Evolutionary conservation across 2,113 vertebrate species (phyloP).

Genomic region (Tichodroma muraria): DNA sequence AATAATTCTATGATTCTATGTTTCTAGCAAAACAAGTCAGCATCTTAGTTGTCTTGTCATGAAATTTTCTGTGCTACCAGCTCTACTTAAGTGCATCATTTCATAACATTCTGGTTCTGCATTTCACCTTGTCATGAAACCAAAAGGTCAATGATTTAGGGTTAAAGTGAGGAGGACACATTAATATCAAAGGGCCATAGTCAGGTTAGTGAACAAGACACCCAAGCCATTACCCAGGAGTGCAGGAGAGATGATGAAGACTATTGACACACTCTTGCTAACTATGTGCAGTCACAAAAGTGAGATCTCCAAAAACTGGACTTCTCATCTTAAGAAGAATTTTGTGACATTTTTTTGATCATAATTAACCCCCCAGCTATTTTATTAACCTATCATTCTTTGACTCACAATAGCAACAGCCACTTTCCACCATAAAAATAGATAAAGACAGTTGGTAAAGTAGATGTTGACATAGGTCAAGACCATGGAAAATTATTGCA

Average conservation of each 20-base stretch:
- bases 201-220: not conserved
- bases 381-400: not conserved
- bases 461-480: not conserved
- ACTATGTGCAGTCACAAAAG: not conserved
- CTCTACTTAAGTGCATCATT: not conserved
- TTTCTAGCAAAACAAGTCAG: not conserved
- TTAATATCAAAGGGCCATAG: not conserved
- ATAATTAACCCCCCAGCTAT: not conserved
- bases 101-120: not conserved
- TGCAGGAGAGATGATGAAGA: not conserved
- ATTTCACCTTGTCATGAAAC: not conserved
- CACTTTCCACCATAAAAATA: not conserved
- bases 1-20: not conserved
- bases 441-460: not conserved
- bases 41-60: not conserved
- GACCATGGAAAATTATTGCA: not conserved
- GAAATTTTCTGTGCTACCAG: not conserved
- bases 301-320: not conserved
- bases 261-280: not conserved
- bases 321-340: not conserved
- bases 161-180: not conserved
- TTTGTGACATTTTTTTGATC: not conserved
- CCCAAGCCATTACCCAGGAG: not conserved
- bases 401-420: not conserved
- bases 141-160: not conserved